Conservation (phyloP, 1,140 invertebrate species). For the Parasteatoda tepidariorum region DNA sequence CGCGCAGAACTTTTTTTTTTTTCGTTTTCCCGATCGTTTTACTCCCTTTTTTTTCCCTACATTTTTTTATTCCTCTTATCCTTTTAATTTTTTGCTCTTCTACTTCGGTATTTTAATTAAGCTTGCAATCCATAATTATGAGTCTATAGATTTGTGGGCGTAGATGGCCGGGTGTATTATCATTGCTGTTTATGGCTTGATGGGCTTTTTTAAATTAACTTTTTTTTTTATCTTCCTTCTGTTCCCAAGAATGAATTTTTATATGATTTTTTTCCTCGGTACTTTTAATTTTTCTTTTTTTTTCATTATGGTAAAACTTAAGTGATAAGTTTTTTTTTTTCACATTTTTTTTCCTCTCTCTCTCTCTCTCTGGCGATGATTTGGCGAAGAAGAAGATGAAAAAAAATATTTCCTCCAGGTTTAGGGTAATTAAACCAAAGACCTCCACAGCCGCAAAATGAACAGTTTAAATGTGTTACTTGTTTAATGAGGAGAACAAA, state of each 20-base stretch:
- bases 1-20: slow-evolving; percentile 9
- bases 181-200: slow-evolving; percentile 59
- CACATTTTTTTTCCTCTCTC: slow-evolving; percentile 11
- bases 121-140: slow-evolving; percentile 60
- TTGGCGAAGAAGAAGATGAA: background rate
- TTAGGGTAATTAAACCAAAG: slow-evolving; percentile 60
- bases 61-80: background rate
- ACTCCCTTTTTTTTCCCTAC: background rate
- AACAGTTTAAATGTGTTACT: slow-evolving; percentile 59
- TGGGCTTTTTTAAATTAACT: slow-evolving; percentile 54
- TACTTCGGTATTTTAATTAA: slow-evolving; percentile 58
- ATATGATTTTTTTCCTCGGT: background rate
- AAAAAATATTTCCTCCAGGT: slow-evolving; percentile 59
- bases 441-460: slow-evolving; percentile 58
- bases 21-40: background rate
- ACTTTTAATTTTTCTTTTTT: background rate
- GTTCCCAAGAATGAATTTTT: slow-evolving; percentile 11
- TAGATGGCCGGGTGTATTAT: slow-evolving; percentile 34
- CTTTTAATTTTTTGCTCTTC: slow-evolving; percentile 20
- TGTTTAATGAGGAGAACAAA: slow-evolving; percentile 59
- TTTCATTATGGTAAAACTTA: slow-evolving; percentile 34
- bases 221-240: slow-evolving; percentile 29
- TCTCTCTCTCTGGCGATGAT: background rate
- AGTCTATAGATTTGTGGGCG: slow-evolving; percentile 58
- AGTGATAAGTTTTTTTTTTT: slow-evolving; percentile 47